Evolutionary conservation across 2,888 invertebrate species (phyloP), one percentile per base, ranked within the genome.

Genomic region (Tipula confusa): DNA sequence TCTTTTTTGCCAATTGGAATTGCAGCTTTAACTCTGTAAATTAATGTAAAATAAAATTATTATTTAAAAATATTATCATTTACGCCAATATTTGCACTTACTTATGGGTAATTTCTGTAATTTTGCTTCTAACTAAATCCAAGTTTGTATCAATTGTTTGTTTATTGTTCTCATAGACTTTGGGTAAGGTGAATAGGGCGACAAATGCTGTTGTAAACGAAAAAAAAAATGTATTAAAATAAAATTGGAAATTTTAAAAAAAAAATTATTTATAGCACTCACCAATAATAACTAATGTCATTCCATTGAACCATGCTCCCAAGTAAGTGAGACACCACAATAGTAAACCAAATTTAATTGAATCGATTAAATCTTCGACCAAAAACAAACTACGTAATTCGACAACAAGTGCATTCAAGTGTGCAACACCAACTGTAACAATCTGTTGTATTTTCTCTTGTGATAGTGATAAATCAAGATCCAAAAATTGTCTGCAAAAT

Each of bases 221-320:
- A 85, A 85, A 84, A 86, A 85, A 83, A 31, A 13, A 82, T 84
- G 82, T 83, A 83, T 48, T 82, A 43, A 29, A 80, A 87, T 2
- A 13, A 43, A 43, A n/a, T n/a, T n/a, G n/a, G n/a, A n/a, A n/a
- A n/a, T n/a, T n/a, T n/a, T n/a, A n/a, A n/a, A n/a, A n/a, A n/a
- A 29, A 83, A 48, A 83, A 43, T 29, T 82, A 82, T 33, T 82
- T 31, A 31, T 80, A 80, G 29, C 31, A 88, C 92, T 91, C 89
- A 97, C 98, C 96, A 88, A 99, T 93, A 89, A 98, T 98, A 89
- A 99, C 94, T 87, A 99, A 94, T 87, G 98, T 98, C 95, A 99
- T 96, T 90, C 98, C 99, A 91, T 99, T 99, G 93, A 99, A 98
- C 96, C 98, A 98, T 87, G 98, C 95, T 88, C 99, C 99, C 88